A percentile compares a stretch with the other conserved stretches of the same genome.
Evolutionary conservation across 2,113 vertebrate genomes (phyloP).

Genomic region (human (Homo sapiens)): GRCh38 chr2:67525501-67526000

Average conservation of each 20-base stretch:
- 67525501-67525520: conserved; percentile 44
- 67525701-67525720: not conserved
- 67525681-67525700: not conserved
- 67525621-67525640: not conserved
- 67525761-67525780: not conserved
- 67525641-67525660: not conserved
- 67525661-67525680: not conserved
- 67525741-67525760: conserved; percentile 13
- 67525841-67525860: conserved; percentile 51
- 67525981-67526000: conserved; percentile 62
- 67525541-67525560: not conserved
- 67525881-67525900: conserved; percentile 21
- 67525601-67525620: not conserved
- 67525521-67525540: not conserved
- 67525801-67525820: conserved; percentile 27
- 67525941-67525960: conserved; percentile 60
- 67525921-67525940: conserved; percentile 34
- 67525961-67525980: conserved; percentile 70
- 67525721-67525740: not conserved
- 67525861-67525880: not conserved
- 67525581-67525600: not conserved
- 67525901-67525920: conserved; percentile 35
- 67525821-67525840: not conserved
- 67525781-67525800: not conserved
- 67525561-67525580: not conserved